phyloP scores from a whole-genome alignment of 2,113 vertebrate genomes.

The Marcusenius ussheri region DNA sequence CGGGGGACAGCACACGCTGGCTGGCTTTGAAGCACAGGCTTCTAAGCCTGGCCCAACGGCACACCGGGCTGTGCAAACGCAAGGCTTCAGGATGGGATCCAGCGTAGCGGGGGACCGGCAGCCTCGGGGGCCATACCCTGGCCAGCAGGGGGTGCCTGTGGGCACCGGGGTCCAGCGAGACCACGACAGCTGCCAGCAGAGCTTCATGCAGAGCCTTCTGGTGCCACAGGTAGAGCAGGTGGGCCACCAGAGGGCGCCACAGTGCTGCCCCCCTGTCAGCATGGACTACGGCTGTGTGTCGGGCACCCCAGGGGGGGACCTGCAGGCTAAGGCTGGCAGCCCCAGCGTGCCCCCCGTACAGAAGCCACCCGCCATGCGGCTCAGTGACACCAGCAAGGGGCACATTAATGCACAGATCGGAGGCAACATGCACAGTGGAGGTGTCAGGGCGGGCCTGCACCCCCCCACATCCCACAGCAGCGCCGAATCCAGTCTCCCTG shows the following conservation, averaged over 20 bases:
- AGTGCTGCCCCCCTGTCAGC: slow-evolving; percentile 76
- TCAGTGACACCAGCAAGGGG: slow-evolving; percentile 78
- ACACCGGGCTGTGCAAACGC: slow-evolving; percentile 76
- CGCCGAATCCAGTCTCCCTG: slow-evolving; percentile 72
- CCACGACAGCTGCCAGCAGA: slow-evolving; percentile 86
- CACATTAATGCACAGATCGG: slow-evolving; percentile 81
- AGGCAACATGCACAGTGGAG: slow-evolving; percentile 74
- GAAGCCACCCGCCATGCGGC: slow-evolving; percentile 78
- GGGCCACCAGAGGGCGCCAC: slow-evolving; percentile 75
- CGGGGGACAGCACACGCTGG: slow-evolving; percentile 62
- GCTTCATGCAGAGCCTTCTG: slow-evolving; percentile 92
- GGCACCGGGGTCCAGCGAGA: slow-evolving; percentile 70
- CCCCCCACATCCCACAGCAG: slow-evolving; percentile 75
- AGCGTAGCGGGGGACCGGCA: slow-evolving; percentile 71
- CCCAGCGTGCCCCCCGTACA: slow-evolving; percentile 79
- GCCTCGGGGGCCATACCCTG: slow-evolving; percentile 64
- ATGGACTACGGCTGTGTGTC: slow-evolving; percentile 85
- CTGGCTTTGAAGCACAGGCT: slow-evolving; percentile 77
- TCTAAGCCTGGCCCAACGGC: slow-evolving; percentile 63
- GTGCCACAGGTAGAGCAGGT: slow-evolving; percentile 84
- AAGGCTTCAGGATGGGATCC: slow-evolving; percentile 76
- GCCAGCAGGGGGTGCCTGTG: slow-evolving; percentile 73
- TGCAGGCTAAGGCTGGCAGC: slow-evolving; percentile 84
- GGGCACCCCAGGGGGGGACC: slow-evolving; percentile 73
- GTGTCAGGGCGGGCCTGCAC: slow-evolving; percentile 74